Evolutionary conservation across 2,888 invertebrate genomes (phyloP), one percentile per base, ranked within the genome.

Genomic region (Ichneumoninae sp.): DNA sequence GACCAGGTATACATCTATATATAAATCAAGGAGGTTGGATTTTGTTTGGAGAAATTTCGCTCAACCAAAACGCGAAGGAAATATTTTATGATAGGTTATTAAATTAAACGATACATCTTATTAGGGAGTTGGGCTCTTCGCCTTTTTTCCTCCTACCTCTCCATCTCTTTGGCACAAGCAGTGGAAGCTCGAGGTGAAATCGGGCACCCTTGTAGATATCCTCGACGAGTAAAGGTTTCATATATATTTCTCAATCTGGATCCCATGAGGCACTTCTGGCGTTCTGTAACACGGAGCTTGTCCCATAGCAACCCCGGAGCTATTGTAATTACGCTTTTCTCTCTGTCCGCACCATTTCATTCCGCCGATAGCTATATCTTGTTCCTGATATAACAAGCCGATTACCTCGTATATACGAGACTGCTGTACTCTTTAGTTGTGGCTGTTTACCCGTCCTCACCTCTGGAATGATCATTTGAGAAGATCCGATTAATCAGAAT

Each of bases 291-390:
- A 89, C 87, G 86, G 88, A 90, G 91, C 89, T 91, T 88, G 90
- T 89, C 87, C 89, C 90, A 89, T 90, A 87, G 91, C 92, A 91
- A 93, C 93, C 93, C 92, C 90, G 88, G 72, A 74, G 74, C 72
- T 90, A 88, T 91, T 90, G 92, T 93, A 93, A 93, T 93, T 93
- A 93, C 91, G 91, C 90, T 91, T 92, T 92, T 91, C 91, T 92
- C 92, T 92, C 92, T 92, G 91, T 91, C 90, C 91, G 90, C 91
- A 89, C 91, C 92, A 92, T 93, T 93, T 92, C 92, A 92, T 91
- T 90, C 90, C 89, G 84, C 76, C 52, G 4, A 19, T 33, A 66
- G 62, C 33, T 30, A 16, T 62, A 33, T 33, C 62, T 54, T 65
- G 33, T 66, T 54, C 70, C 89, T 88, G 90, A 92, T 92, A 90